Evolutionary conservation across 2,113 vertebrate species (phyloP).

Genomic region (Oncorhynchus mykiss): DNA sequence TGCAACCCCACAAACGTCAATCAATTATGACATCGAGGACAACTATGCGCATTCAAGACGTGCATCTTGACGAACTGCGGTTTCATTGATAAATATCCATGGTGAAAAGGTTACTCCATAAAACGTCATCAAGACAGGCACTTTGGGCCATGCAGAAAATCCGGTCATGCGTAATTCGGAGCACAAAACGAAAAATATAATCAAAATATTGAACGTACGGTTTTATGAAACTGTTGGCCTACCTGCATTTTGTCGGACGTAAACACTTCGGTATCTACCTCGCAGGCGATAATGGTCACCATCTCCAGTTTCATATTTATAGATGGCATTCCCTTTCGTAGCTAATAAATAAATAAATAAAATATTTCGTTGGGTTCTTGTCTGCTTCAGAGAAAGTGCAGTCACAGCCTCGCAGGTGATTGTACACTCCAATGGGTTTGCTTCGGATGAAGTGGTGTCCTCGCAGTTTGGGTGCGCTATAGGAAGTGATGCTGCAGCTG

Average conservation of each 20-base stretch:
- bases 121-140: constrained; percentile 26
- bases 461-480: too few relatives aligned
- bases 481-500: too few relatives aligned
- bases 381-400: too few relatives aligned
- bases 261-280: constrained; percentile 78
- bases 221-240: background rate
- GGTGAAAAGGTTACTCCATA: constrained; percentile 38
- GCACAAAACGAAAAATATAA: background rate
- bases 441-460: too few relatives aligned
- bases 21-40: constrained; percentile 30
- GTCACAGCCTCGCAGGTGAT: too few relatives aligned
- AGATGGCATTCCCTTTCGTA: constrained; percentile 75
- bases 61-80: constrained; percentile 59
- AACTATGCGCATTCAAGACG: constrained; percentile 33
- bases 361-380: background rate
- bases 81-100: constrained; percentile 76
- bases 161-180: background rate
- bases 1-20: constrained; percentile 41
- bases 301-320: constrained; percentile 84
- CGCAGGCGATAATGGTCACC: constrained; percentile 81
- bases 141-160: constrained; percentile 36
- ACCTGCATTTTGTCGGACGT: constrained; percentile 80
- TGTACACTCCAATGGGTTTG: too few relatives aligned
- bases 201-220: constrained; percentile 19
- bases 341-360: constrained; percentile 17